phyloP scores from a whole-genome alignment of 2,888 invertebrate species.

The Junonia oenone region DNA sequence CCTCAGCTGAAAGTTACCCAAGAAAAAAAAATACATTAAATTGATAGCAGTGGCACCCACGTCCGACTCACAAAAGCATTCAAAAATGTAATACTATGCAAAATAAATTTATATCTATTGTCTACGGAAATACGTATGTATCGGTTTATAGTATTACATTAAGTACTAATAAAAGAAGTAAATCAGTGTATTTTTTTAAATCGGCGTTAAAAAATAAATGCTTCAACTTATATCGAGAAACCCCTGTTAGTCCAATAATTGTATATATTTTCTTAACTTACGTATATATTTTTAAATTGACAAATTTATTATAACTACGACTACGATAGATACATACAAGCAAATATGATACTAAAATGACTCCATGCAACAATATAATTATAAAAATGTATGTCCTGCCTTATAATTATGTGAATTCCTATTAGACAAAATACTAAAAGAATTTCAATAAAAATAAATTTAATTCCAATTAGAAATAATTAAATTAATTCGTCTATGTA shows the following conservation, averaged over 20 bases:
- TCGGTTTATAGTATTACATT: neutral
- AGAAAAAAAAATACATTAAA: conserved; percentile 29
- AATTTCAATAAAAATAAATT: neutral
- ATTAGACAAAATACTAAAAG: neutral
- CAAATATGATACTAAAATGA: neutral
- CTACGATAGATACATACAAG: neutral
- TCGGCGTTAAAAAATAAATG: neutral
- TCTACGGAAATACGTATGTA: neutral
- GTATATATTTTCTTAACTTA: neutral
- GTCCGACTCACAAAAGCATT: neutral
- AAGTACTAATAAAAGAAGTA: neutral
- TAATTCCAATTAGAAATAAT: neutral
- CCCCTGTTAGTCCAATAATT: neutral
- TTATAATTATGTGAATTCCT: neutral
- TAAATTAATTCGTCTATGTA: neutral
- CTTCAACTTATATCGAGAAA: neutral
- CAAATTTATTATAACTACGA: neutral
- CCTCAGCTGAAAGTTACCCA: conserved; percentile 70
- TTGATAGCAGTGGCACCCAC: conserved; percentile 1
- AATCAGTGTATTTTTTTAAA: neutral
- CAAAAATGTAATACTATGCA: neutral
- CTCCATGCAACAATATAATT: neutral
- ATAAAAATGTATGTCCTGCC: neutral
- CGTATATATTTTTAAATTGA: neutral
- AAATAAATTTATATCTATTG: neutral